Base-by-base conservation (phyloP, 2,797 vertebrate genomes). In the Novumbra hubbsi region DNA sequence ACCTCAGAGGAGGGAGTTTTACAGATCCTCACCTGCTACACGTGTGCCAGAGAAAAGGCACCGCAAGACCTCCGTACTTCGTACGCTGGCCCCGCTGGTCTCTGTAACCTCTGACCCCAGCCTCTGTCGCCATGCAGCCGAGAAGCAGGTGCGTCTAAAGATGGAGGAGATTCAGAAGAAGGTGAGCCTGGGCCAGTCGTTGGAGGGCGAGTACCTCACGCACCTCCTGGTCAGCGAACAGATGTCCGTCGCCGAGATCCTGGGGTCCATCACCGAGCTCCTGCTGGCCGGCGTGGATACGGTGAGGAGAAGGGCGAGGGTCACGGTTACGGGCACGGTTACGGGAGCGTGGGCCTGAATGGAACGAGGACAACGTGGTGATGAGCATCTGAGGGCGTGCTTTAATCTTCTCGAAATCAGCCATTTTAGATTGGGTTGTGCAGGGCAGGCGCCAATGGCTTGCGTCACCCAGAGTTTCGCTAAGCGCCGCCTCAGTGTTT, bases 241-340 rank as follows among this genome's bases (percentile, higher is more conserved):
- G 88, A 94, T 95, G 94, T 91, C 82, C 0, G 45, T 91, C 65
- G 84, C 76, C 0, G 92, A 95, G 86, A 88, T 95, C 78, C 83
- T 94, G 76, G 94, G 93, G 65, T 95, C 93, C 85, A 87, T 95
- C 72, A 93, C 93, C 0, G 94, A 95, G 38, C 89, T 95, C 32
- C 88, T 95, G 64, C 76, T 95, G 86, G 94, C 93, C 4, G 94
- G 93, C 76, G 93, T 95, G 2, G 94, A 95, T 84, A 95, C 94
- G 0, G 94, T 95, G 78, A 88, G 91, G 17, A 19, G 0, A 16
- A 3, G 17, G 14, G 48, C 5, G 45, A 32, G 24, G 34, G 52
- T 52, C n/a, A n/a, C n/a, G n/a, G n/a, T 5, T 21, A n/a, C 11
- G n/a, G 9, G 2, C n/a, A n/a, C n/a, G n/a, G n/a, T 5, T 21